phyloP scores from a whole-genome alignment of 1,140 invertebrate species.

The Mycetomoellerius zeteki region DNA sequence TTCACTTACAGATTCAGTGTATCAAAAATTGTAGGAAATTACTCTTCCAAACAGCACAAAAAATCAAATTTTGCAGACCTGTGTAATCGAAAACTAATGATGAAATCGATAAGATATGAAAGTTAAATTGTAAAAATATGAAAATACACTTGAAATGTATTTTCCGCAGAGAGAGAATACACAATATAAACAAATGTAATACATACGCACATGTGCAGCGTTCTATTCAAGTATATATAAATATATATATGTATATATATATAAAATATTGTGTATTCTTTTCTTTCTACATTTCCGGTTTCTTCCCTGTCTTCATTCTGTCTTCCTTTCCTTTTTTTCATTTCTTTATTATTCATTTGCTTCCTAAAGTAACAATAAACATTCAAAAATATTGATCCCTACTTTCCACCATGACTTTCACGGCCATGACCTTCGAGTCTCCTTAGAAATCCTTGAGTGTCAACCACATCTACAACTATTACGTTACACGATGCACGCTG shows the following conservation, averaged over 20 bases:
- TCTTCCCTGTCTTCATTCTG: background rate
- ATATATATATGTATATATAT: background rate
- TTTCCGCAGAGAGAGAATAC: background rate
- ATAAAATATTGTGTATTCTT: background rate
- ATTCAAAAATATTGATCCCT: constrained; percentile 76
- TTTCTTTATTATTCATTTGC: constrained; percentile 14
- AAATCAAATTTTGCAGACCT: too few species aligned
- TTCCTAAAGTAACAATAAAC: constrained; percentile 58
- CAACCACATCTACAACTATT: background rate
- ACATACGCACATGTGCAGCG: background rate
- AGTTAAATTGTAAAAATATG: background rate
- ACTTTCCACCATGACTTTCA: background rate
- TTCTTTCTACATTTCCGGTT: constrained; percentile 37
- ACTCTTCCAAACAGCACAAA: too few species aligned
- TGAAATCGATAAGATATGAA: background rate
- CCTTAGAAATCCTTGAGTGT: background rate
- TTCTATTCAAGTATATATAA: background rate
- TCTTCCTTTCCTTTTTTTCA: background rate
- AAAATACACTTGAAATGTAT: constrained; percentile 1
- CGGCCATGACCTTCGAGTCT: background rate
- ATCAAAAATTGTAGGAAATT: too few species aligned
- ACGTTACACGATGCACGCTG: background rate
- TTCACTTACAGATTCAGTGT: too few species aligned
- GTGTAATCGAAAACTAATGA: background rate
- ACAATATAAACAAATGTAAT: background rate